Evolutionary conservation across 2,888 invertebrate species (phyloP), one percentile per base, ranked within the genome.

Genomic region (Myopa tessellatipennis): DNA sequence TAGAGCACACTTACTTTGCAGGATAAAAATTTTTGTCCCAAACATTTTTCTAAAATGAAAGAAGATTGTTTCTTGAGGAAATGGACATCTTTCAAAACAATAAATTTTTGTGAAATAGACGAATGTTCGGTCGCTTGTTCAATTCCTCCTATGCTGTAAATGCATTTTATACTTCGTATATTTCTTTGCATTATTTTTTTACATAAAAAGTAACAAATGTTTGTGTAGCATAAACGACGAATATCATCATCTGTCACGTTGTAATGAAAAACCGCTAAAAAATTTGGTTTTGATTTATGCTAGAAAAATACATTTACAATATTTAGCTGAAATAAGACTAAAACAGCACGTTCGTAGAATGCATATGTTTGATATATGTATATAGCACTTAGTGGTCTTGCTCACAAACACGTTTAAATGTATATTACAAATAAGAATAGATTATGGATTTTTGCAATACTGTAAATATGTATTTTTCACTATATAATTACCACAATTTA

Each of bases 401-500:
- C 38, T 55, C 38, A 60, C 38, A 58, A 72, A 34, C 16, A 61
- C 61, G 14, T 61, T n/a, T 18, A 26, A 61, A 61, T 61, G 61
- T 34, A 26, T 61, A 61, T 34, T 26, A 61, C 26, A 61, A 61
- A 6, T 61, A 61, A 10, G n/a, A 61, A 8, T 4, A 74, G 55
- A 68, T 68, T 68, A 55, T 68, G 74, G 16, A 74, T 58, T 68
- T 12, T 74, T 67, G 74, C 67, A 74, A 74, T 74, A 67, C 68
- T 82, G 84, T 80, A 83, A 55, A 78, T 78, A 78, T 77, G 74
- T 77, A 67, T 67, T 73, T 63, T 73, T 74, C 70, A 58, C 34
- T 74, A 55, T 63, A 70, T 74, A 67, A n/a, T 71, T 38, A 68
- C 34, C 55, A 60, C 45, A 74, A 67, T 60, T 38, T 74, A 26